Evolutionary conservation across 2,888 invertebrate genomes (phyloP), one percentile per base, ranked within the genome.

Genomic region (Drosophila limbata): DNA sequence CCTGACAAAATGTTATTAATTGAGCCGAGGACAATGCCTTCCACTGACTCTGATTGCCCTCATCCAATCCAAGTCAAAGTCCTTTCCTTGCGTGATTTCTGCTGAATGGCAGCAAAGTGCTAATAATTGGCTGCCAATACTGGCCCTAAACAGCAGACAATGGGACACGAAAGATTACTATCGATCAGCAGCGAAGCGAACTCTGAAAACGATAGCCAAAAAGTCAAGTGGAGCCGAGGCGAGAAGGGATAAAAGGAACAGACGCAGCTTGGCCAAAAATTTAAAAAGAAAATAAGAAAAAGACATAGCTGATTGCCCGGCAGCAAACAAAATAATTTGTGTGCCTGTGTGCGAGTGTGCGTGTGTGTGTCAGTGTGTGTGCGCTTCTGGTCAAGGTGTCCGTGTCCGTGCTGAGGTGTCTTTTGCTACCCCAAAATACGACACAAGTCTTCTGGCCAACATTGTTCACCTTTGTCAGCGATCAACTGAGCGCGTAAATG

Each of bases 281-380:
- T 17, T 33, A 25, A 19, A 51, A 40, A 25, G 52, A 40, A 59
- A 69, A 51, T 11, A 31, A 35, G 40, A 31, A 28, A 39, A 31
- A 39, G 4, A 47, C 19, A 9, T n/a, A 37, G 25, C 35, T 44
- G 44, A 62, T 51, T 70, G 70, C 70, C 76, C 81, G 67, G 68
- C 63, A 86, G 88, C 88, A 84, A 88, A 91, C 89, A 88, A 90
- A 91, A 90, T 90, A 90, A 90, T 90, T 90, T 82, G 84, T 84
- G 68, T 87, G 59, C 72, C 89, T 89, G 84, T 40, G 28, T 44
- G 51, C 1, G 45, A 56, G 28, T 45, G 25, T 10, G 13, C 28
- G 44, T 35, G 44, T 62, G 35, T 52, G 60, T 31, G 56, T 55
- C 52, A 42, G 15, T 35, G 51, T 48, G 55, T 51, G 25, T 45